A percentile compares a stretch with the other conserved stretches of the same genome.
These are phyloP conservation scores for Rhodophaea formosa DNA, from an alignment of 2,888 invertebrate species.

Conservation along the genomic window DNA sequence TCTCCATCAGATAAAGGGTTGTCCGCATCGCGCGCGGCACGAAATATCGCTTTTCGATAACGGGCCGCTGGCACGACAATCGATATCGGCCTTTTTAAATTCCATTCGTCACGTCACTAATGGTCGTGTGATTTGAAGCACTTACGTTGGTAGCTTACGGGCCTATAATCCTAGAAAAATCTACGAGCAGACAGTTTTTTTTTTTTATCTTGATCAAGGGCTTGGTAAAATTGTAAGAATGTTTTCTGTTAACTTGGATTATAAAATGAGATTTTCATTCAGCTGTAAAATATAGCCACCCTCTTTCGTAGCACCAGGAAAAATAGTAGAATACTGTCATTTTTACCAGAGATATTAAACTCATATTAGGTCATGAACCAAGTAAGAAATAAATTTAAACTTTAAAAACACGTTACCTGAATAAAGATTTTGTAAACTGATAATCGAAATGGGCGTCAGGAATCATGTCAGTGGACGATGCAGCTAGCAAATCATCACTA, in stretches of 20 bases:
- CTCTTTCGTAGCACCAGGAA: too few species aligned
- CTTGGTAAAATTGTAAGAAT: background rate
- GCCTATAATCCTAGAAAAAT: slow-evolving; percentile 4
- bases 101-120: slow-evolving; percentile 31
- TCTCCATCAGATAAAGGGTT: slow-evolving; percentile 78
- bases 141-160: slow-evolving; percentile 10
- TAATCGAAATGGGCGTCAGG: too few species aligned
- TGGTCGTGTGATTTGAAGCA: background rate
- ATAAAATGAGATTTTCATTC: background rate
- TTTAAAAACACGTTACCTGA: too few species aligned
- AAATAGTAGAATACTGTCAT: too few species aligned
- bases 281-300: too few species aligned
- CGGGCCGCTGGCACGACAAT: slow-evolving; percentile 62
- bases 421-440: too few species aligned
- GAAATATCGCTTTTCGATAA: slow-evolving; percentile 72
- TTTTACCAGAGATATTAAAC: too few species aligned
- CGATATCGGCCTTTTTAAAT: slow-evolving; percentile 37
- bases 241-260: background rate
- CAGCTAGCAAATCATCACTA: too few species aligned
- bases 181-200: background rate
- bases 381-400: too few species aligned
- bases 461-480: too few species aligned
- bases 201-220: background rate
- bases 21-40: slow-evolving; percentile 55
- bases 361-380: too few species aligned